Evolutionary conservation across 2,888 invertebrate species (phyloP).

Genomic region (Chrysotoxum bicinctum): DNA sequence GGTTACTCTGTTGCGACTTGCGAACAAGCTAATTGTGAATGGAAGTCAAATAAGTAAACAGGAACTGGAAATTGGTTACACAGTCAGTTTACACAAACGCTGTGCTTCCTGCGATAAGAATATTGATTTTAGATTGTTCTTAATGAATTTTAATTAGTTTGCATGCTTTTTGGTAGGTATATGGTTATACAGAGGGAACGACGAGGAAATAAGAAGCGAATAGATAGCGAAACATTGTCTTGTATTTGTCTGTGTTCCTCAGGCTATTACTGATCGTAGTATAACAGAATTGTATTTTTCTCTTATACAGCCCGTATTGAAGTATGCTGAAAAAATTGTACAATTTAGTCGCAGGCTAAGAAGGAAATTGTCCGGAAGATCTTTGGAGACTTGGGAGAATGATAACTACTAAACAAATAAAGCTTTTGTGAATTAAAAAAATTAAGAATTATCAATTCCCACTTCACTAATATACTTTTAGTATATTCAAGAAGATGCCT

Average conservation of each 20-base stretch:
- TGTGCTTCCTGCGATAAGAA: slow-evolving; percentile 70
- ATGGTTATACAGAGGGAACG: not conserved
- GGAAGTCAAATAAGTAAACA: slow-evolving; percentile 69
- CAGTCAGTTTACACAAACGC: slow-evolving; percentile 68
- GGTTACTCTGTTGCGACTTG: not conserved
- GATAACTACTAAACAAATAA: too few species aligned
- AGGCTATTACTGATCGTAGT: too few species aligned
- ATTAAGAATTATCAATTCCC: too few species aligned
- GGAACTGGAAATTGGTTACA: slow-evolving; percentile 71
- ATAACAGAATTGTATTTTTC: too few species aligned
- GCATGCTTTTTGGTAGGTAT: slow-evolving; percentile 25
- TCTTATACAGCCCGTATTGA: too few species aligned
- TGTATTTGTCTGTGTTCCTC: not conserved
- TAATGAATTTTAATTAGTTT: slow-evolving; percentile 73
- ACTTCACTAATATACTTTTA: too few species aligned
- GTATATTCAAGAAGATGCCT: too few species aligned
- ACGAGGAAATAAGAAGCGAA: not conserved
- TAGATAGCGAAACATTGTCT: not conserved
- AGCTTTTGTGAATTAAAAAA: too few species aligned
- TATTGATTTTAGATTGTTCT: slow-evolving; percentile 73
- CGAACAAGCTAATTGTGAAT: slow-evolving; percentile 66
- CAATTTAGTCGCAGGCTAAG: too few species aligned
- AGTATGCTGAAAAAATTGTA: too few species aligned
- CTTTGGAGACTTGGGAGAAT: too few species aligned
- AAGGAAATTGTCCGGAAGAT: too few species aligned